Conservation (phyloP, 2,797 vertebrate genomes). For the Fistularia tabacaria region DNA sequence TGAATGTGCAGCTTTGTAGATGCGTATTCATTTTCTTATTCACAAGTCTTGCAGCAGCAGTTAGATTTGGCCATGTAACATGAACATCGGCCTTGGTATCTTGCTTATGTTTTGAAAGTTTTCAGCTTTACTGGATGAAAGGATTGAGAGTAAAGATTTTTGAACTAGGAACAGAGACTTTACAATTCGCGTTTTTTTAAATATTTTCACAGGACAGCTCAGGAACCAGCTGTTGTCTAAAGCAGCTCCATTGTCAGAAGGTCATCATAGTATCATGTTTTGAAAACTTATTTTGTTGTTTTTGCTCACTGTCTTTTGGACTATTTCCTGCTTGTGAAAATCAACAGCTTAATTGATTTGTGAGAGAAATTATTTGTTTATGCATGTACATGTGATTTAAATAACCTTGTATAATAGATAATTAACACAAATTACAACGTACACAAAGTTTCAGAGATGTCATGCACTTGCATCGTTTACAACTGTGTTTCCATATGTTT, state of each 20-base stretch:
- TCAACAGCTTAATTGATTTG: too few species aligned
- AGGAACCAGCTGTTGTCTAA: slow-evolving; percentile 58
- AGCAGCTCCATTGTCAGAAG: slow-evolving; percentile 33
- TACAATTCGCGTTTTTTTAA: slow-evolving; percentile 27
- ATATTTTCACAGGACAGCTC: slow-evolving; percentile 28
- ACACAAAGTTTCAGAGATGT: too few species aligned
- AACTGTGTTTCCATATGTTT: too few species aligned
- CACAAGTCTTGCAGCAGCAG: slow-evolving; percentile 22
- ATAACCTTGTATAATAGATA: too few species aligned
- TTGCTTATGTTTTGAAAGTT: slow-evolving; percentile 41
- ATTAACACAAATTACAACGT: too few species aligned
- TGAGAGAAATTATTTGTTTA: too few species aligned
- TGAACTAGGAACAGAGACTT: slow-evolving; percentile 40
- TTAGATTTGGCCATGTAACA: slow-evolving; percentile 19
- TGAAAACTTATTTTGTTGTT: slow-evolving; percentile 26
- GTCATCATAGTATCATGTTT: slow-evolving; percentile 43
- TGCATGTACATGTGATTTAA: too few species aligned
- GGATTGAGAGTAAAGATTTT: slow-evolving; percentile 16
- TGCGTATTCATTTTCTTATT: slow-evolving; percentile 19
- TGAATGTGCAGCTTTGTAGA: slow-evolving; percentile 27
- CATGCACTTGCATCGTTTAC: too few species aligned
- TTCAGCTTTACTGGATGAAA: slow-evolving; percentile 38
- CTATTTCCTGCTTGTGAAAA: neutral
- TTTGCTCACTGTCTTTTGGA: slow-evolving; percentile 11
- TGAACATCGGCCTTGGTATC: slow-evolving; percentile 11